Evolutionary conservation across 2,113 vertebrate species (phyloP), one percentile per base, ranked within the genome.

Genomic region (Pterocles orientalis): DNA sequence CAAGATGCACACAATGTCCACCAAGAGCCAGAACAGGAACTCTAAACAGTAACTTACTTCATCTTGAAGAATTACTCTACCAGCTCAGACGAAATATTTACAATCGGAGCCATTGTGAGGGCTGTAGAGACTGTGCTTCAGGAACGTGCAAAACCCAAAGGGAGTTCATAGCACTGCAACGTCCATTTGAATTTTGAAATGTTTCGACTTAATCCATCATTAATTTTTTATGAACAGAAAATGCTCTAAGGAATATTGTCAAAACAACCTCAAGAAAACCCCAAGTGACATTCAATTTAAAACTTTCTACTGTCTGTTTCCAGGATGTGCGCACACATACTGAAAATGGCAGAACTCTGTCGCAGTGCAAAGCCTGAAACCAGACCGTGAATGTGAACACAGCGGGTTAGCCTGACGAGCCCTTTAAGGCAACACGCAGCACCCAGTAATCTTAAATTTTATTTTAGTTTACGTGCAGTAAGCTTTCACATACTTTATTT

Each of bases 401-500:
- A 65, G 21, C 2, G 4, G 39, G 4, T 24, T 7, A 45, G 75
- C 47, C 39, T 41, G 47, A 26, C 16, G 33, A 70, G 47, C 39
- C 43, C 66, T 66, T 73, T 39, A 33, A 54, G 51, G 58, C 6
- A n/a, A 10, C 6, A 47, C n/a, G 57, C 2, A 64, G 43, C 36
- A 83, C 0, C 29, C 58, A 20, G 43, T 17, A 34, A 76, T 31
- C 58, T 64, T 57, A 43, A 78, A 78, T 39, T 43, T 18, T 1
- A 73, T 28, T 94, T 88, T 47, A 66, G 24, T 50, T 90, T 88
- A 39, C 8, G 62, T 39, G 62, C 68, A 75, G 60, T 51, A 69
- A 76, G 70, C 41, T 85, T 64, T 70, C 66, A 79, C 73, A 91
- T 85, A 56, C 69, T 92, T 81, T 64, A 92, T 87, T 92, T 79